Percentiles rank a stretch among this genome's conserved stretches.
These are phyloP conservation scores for Drosophila kanapiae DNA, from an alignment of 1,140 invertebrate genomes.

Conservation along the genomic window DNA sequence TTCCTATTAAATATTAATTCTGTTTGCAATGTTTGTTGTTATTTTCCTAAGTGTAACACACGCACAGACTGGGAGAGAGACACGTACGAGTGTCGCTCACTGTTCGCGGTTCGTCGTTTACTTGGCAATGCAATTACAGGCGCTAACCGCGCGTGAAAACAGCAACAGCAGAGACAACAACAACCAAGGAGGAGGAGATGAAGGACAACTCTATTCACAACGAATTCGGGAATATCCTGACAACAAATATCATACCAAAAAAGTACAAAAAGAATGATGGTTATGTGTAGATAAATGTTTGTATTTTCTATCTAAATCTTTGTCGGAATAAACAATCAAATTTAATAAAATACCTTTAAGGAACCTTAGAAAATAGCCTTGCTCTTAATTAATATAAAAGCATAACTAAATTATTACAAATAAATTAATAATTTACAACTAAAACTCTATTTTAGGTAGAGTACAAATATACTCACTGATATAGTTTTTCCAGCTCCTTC, in stretches of 20 bases:
- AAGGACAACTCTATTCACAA: constrained; percentile 8
- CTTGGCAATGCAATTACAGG: constrained; percentile 82
- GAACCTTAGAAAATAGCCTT: too few relatives aligned
- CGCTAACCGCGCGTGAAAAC: constrained; percentile 82
- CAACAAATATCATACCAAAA: neutral
- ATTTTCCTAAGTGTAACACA: neutral
- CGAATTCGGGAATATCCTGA: constrained; percentile 10
- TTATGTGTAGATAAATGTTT: neutral
- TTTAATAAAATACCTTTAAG: too few relatives aligned
- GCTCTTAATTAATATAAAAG: too few relatives aligned
- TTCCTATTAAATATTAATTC: too few relatives aligned
- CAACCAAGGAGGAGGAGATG: constrained; percentile 18
- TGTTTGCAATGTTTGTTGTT: too few relatives aligned
- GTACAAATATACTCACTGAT: constrained; percentile 18
- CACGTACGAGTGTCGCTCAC: constrained; percentile 46
- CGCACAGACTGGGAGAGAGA: constrained; percentile 1
- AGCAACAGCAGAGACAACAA: constrained; percentile 59
- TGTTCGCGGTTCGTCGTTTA: constrained; percentile 75
- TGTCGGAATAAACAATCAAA: too few relatives aligned
- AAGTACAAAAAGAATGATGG: neutral
- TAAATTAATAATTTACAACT: too few relatives aligned
- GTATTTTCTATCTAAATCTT: too few relatives aligned
- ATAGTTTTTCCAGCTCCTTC: constrained; percentile 25
- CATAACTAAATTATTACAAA: neutral
- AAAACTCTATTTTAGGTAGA: neutral